A percentile compares a stretch with the other conserved stretches of the same genome.
Conservation (phyloP, 1,140 invertebrate genomes). For the Drosophila ohnishii region DNA sequence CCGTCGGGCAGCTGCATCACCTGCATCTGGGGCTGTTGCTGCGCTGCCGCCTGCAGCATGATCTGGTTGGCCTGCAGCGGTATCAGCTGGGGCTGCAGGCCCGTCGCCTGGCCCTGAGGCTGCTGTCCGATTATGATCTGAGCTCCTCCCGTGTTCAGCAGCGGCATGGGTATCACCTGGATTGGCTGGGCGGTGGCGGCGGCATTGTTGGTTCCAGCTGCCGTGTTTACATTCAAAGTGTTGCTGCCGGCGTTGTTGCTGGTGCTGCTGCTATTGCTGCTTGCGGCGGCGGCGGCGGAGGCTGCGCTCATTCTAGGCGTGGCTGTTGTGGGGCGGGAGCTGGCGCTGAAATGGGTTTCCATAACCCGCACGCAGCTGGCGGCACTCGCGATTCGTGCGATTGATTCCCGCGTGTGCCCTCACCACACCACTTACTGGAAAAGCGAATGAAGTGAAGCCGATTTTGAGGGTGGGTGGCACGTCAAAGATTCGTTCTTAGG, state of each 20-base stretch:
- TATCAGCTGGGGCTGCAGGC: conserved; percentile 63
- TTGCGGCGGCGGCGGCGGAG: conserved; percentile 8
- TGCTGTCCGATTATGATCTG: conserved; percentile 79
- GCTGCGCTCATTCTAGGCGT: conserved; percentile 61
- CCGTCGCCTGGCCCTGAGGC: conserved; percentile 42
- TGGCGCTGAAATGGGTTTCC: conserved; percentile 73
- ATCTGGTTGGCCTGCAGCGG: conserved; percentile 76
- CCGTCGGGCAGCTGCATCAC: conserved; percentile 96
- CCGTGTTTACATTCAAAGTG: conserved; percentile 14
- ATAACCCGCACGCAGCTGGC: conserved; percentile 46
- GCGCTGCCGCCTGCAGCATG: conserved; percentile 72
- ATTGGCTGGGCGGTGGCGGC: conserved; percentile 50
- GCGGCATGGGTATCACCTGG: conserved; percentile 78
- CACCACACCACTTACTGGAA: conserved; percentile 78
- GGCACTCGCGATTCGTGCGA: conserved; percentile 26
- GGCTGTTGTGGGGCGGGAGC: conserved; percentile 51
- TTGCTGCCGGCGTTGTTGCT: conserved; percentile 42
- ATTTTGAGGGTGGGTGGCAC: conserved; percentile 77
- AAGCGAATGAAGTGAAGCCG: conserved; percentile 82
- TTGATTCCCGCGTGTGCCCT: conserved; percentile 35
- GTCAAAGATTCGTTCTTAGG: conserved; percentile 61
- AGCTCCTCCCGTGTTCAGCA: conserved; percentile 62
- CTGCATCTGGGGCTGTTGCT: conserved; percentile 87
- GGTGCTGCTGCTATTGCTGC: conserved; percentile 29
- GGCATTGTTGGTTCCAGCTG: conserved; percentile 11